Percentiles rank a stretch among this genome's conserved stretches.
phyloP scores from a whole-genome alignment of 2,797 vertebrate genomes.

The Ceryle rudis region DNA sequence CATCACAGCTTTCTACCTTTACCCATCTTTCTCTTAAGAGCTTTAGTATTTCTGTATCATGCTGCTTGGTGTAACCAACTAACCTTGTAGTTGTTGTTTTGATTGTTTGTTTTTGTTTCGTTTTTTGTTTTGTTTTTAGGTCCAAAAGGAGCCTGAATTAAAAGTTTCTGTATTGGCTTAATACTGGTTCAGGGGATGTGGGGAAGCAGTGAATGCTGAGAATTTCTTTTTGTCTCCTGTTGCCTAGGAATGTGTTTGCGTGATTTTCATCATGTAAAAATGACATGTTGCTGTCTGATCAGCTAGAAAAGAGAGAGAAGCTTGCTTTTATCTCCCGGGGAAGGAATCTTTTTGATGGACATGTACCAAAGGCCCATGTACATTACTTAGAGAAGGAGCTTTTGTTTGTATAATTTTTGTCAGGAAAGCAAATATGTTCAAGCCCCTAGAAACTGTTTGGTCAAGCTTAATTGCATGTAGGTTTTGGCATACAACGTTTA shows the following conservation, averaged over 20 bases:
- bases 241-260: neutral
- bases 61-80: neutral
- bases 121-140: neutral
- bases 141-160: neutral
- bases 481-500: conserved; percentile 30
- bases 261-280: neutral
- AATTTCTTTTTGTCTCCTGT: neutral
- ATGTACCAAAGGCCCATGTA: neutral
- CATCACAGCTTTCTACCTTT: neutral
- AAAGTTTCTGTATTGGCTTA: neutral
- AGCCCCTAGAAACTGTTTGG: conserved; percentile 30
- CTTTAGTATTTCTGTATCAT: neutral
- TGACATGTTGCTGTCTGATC: neutral
- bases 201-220: neutral
- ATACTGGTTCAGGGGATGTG: neutral
- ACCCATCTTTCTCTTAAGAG: neutral
- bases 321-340: neutral
- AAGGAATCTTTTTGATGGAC: conserved; percentile 14
- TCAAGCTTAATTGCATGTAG: conserved; percentile 49
- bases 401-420: conserved; percentile 44
- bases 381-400: neutral
- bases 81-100: neutral
- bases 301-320: neutral
- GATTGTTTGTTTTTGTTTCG: too few species aligned
- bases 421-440: conserved; percentile 41